Evolutionary conservation across 2,888 invertebrate genomes (phyloP), one percentile per base, ranked within the genome.

Genomic region (Andrena minutula): DNA sequence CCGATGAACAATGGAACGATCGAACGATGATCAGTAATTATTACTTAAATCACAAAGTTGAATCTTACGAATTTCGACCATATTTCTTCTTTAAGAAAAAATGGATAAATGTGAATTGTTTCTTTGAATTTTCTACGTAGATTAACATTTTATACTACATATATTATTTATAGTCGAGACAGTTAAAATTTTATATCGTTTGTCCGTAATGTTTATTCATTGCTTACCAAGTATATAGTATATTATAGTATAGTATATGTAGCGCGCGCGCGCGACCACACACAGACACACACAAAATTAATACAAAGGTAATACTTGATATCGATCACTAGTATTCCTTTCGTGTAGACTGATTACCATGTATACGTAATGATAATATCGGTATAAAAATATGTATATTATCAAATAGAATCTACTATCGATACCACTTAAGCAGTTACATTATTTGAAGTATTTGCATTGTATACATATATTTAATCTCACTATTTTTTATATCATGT

Each of bases 401-500:
- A 78, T 63, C 69, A 72, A 64, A 56, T 66, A 76, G 56, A 78
- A 72, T 64, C 47, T 68, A 72, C 69, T 85, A 75, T 47, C 70
- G 65, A 73, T 61, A 64, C 51, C 81, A 61, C 66, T 73, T 77
- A 71, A 79, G 51, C 73, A 74, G 78, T 74, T 85, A 84, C 79
- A 85, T 86, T 85, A 84, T 87, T 88, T 84, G 77, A 86, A 70
- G 75, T 81, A 88, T 89, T 83, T 88, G 81, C 78, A 83, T 75
- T 35, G 82, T 58, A 85, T 41, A 41, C 64, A 77, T 60, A 82
- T 73, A 86, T 66, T 76, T 79, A 83, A 82, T 81, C 78, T 82
- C 79, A 82, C 89, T 92, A 92, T 92, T 92, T 75, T 91, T 92
- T 92, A 90, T 92, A 91, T 88, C 85, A 89, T 88, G 84, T 89